phyloP scores from a whole-genome alignment of 2,888 invertebrate species.

The Yponomeuta cagnagella region DNA sequence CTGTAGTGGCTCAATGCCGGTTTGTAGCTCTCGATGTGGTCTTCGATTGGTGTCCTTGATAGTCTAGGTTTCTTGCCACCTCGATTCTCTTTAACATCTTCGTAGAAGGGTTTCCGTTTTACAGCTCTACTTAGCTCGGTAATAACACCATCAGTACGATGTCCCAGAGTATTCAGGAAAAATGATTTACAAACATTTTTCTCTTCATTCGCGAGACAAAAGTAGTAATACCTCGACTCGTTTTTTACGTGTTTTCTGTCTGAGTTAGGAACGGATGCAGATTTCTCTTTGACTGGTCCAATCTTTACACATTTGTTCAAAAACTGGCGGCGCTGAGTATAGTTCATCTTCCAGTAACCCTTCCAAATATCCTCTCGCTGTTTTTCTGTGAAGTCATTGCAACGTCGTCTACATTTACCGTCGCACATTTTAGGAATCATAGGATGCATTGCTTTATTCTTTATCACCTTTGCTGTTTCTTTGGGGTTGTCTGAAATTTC shows the following conservation, averaged over 20 bases:
- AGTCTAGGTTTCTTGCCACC: conserved; percentile 20
- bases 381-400: conserved; percentile 19
- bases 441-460: conserved; percentile 21
- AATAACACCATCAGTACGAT: conserved; percentile 17
- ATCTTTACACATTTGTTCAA: conserved; percentile 16
- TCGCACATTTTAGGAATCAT: conserved; percentile 18
- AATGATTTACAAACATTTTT: conserved; percentile 22
- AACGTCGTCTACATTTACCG: conserved; percentile 14
- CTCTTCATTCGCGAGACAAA: conserved; percentile 16
- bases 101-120: conserved; percentile 17
- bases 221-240: conserved; percentile 20
- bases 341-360: conserved; percentile 21
- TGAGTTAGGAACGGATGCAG: conserved; percentile 13
- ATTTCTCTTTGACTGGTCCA: conserved; percentile 19
- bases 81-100: conserved; percentile 19
- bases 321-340: conserved; percentile 21
- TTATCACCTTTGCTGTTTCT: conserved; percentile 20
- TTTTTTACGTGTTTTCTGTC: conserved; percentile 17
- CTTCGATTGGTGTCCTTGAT: conserved; percentile 19
- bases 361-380: conserved; percentile 20
- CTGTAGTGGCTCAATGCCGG: conserved; percentile 19
- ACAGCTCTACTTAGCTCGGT: conserved; percentile 18
- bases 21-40: conserved; percentile 21
- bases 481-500: conserved; percentile 20
- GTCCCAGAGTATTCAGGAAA: conserved; percentile 20